phyloP scores from a whole-genome alignment of 2,113 vertebrate genomes.

The Drymodes brunneopygia region DNA sequence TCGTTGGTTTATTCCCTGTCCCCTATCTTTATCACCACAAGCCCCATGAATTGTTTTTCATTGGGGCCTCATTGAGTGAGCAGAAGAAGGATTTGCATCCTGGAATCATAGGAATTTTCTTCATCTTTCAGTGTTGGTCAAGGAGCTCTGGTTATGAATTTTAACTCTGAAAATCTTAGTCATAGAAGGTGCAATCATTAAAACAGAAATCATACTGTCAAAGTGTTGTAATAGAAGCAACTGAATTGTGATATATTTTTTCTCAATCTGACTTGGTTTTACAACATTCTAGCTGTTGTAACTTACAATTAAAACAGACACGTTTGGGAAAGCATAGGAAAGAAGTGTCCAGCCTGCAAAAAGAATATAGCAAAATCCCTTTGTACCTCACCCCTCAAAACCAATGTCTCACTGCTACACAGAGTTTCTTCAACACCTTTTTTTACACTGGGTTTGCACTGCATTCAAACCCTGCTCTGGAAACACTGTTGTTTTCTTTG shows the following conservation, averaged over 20 bases:
- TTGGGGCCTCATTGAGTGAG: not conserved
- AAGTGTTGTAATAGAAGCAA: not conserved
- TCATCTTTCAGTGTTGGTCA: not conserved
- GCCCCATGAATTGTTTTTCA: not conserved
- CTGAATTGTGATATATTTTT: not conserved
- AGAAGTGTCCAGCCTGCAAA: not conserved
- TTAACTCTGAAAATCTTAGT: not conserved
- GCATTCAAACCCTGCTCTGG: not conserved
- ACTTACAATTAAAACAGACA: not conserved
- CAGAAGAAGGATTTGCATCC: not conserved
- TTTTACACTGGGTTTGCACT: not conserved
- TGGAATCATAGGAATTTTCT: not conserved
- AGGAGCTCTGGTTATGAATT: not conserved
- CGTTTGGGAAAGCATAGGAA: not conserved
- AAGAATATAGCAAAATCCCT: not conserved
- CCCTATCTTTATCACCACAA: not conserved
- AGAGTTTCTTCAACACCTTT: not conserved
- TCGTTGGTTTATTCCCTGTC: not conserved
- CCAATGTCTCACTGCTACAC: not conserved
- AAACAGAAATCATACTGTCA: not conserved
- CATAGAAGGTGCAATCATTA: not conserved
- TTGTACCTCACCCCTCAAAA: not conserved
- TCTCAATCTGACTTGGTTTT: not conserved
- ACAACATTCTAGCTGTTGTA: not conserved
- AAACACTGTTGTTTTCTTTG: not conserved